Conservation (phyloP, 2,888 invertebrate genomes). For the Leptinotarsa rubiginosa region DNA sequence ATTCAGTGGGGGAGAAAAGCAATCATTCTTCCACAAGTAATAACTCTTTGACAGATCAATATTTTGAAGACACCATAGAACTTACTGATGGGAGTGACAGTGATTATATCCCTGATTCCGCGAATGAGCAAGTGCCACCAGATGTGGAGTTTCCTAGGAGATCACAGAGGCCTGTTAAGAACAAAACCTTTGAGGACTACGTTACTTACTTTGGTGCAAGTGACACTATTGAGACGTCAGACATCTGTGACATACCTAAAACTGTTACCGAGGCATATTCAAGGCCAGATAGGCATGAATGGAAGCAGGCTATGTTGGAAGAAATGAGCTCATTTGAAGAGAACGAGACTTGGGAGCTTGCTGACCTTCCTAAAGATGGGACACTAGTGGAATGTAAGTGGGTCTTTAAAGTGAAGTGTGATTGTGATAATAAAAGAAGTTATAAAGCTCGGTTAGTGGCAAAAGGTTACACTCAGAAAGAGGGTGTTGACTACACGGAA, state of each 20-base stretch:
- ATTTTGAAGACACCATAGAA: background rate
- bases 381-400: too few species aligned
- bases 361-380: too few species aligned
- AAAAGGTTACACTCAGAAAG: slow-evolving; percentile 44
- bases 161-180: slow-evolving; percentile 41
- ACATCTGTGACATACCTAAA: slow-evolving; percentile 36
- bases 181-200: slow-evolving; percentile 46
- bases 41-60: slow-evolving; percentile 7
- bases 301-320: slow-evolving; percentile 51
- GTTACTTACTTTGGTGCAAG: slow-evolving; percentile 43
- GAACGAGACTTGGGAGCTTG: too few species aligned
- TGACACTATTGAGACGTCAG: slow-evolving; percentile 5
- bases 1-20: slow-evolving; percentile 35
- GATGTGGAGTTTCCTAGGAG: slow-evolving; percentile 35
- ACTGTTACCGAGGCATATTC: slow-evolving; percentile 47
- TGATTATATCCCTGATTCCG: slow-evolving; percentile 5
- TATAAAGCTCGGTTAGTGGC: slow-evolving; percentile 40
- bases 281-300: slow-evolving; percentile 44
- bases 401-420: too few species aligned
- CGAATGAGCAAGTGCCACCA: background rate
- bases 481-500: slow-evolving; percentile 44
- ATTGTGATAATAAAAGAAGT: too few species aligned
- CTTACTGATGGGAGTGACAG: slow-evolving; percentile 9
- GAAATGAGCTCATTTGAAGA: too few species aligned
- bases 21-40: background rate